phyloP scores from a whole-genome alignment of 92 coral and sea anemone genomes.

The Palythoa grandis region DNA sequence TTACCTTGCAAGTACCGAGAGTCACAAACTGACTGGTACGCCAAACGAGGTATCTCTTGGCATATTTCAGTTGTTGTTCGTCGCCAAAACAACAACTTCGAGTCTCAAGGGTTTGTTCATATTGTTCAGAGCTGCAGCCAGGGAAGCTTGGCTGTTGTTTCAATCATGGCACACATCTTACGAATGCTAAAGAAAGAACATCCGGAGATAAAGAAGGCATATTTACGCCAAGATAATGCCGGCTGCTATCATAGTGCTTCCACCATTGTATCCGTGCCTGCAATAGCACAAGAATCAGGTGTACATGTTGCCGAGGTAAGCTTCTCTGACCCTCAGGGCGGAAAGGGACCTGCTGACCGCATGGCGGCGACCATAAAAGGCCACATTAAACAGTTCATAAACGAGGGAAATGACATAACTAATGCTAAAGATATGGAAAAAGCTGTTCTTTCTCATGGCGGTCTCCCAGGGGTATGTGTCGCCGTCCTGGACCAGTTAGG shows the following conservation, averaged over 20 bases:
- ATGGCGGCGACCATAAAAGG: constrained; percentile 69
- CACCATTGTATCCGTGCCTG: constrained; percentile 56
- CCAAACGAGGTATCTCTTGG: constrained; percentile 56
- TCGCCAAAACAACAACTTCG: constrained; percentile 24
- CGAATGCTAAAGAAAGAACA: constrained; percentile 55
- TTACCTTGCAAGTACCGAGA: constrained; percentile 58
- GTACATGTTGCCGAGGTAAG: constrained; percentile 41
- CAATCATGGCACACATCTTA: constrained; percentile 63
- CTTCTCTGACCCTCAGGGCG: constrained; percentile 66
- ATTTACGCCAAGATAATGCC: constrained; percentile 68
- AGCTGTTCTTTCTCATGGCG: constrained; percentile 41
- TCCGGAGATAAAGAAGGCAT: constrained; percentile 53
- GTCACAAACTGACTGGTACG: constrained; percentile 55
- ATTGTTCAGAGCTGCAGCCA: constrained; percentile 64
- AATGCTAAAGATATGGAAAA: constrained; percentile 38
- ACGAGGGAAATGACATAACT: constrained; percentile 47
- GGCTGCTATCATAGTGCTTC: constrained; percentile 62
- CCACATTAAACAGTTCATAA: constrained; percentile 47
- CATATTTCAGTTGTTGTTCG: constrained; percentile 45
- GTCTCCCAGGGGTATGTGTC: constrained; percentile 37
- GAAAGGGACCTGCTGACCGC: constrained; percentile 68
- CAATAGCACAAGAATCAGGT: constrained; percentile 51
- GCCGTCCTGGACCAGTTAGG: constrained; percentile 29
- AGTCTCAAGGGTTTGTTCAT: constrained; percentile 42
- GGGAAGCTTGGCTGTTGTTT: constrained; percentile 52